These are phyloP conservation scores for Drosophila sulfurigaster DNA, from an alignment of 1,140 invertebrate species.

Conservation along the genomic window DNA sequence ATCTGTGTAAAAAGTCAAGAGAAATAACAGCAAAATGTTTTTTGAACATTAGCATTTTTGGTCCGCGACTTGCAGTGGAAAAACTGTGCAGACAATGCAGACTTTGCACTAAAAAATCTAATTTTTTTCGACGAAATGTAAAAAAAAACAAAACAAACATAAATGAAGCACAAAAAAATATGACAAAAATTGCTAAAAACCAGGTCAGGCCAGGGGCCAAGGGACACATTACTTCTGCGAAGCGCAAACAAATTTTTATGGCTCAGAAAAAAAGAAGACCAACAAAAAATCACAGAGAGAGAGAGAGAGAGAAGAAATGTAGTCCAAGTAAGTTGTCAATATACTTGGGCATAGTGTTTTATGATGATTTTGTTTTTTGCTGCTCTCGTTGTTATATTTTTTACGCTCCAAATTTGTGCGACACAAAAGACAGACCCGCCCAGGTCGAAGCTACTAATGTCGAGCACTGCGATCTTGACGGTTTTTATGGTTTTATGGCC, in stretches of 20 bases:
- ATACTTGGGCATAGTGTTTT: conserved; percentile 37
- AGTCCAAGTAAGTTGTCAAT: conserved; percentile 62
- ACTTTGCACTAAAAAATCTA: conserved; percentile 78
- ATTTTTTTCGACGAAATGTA: conserved; percentile 72
- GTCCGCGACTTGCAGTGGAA: conserved; percentile 23
- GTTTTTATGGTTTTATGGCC: conserved; percentile 78
- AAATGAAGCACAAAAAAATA: conserved; percentile 32
- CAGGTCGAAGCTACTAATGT: conserved; percentile 66
- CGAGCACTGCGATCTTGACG: conserved; percentile 44
- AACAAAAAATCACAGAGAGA: conserved; percentile 12
- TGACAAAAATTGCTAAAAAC: conserved; percentile 53
- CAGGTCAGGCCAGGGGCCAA: conserved; percentile 39
- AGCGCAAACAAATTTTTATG: conserved; percentile 46
- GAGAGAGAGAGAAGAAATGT: not conserved
- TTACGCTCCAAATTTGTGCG: conserved; percentile 76
- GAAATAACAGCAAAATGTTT: conserved; percentile 14
- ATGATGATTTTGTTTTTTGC: conserved; percentile 72
- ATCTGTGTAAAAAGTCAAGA: conserved; percentile 26
- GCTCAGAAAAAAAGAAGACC: conserved; percentile 26
- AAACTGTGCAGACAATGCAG: conserved; percentile 26
- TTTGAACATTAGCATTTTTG: conserved; percentile 46
- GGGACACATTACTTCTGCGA: conserved; percentile 38
- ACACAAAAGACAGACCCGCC: conserved; percentile 3
- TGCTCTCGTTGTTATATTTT: conserved; percentile 82
- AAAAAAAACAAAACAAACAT: conserved; percentile 42